Percentiles rank a stretch among this genome's conserved stretches.
Conservation (phyloP, 1,140 invertebrate genomes). For the Drosophila bocqueti region DNA sequence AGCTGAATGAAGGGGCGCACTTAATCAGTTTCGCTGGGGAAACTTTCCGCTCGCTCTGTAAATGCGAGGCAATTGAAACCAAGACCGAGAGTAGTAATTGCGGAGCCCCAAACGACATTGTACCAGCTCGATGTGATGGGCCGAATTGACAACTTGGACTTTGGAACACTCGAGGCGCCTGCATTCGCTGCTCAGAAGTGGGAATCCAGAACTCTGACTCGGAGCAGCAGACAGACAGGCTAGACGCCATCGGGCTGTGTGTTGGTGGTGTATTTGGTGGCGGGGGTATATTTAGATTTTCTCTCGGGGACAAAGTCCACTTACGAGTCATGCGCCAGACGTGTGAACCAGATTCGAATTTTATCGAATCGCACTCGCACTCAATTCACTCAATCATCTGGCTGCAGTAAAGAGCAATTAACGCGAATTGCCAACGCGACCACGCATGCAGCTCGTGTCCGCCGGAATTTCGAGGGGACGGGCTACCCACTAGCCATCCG, state of each 20-base stretch:
- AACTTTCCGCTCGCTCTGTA: constrained; percentile 54
- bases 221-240: constrained; percentile 57
- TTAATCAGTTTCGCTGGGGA: constrained; percentile 47
- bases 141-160: constrained; percentile 57
- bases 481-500: neutral
- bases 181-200: constrained; percentile 20
- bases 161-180: constrained; percentile 46
- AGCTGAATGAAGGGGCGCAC: constrained; percentile 20
- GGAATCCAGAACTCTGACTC: constrained; percentile 24
- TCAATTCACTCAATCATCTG: constrained; percentile 48
- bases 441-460: constrained; percentile 66
- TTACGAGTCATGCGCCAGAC: constrained; percentile 74
- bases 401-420: constrained; percentile 61
- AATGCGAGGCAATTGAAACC: constrained; percentile 49
- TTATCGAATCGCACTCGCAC: constrained; percentile 40
- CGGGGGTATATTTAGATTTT: constrained; percentile 36
- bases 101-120: constrained; percentile 45
- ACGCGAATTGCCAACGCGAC: constrained; percentile 12
- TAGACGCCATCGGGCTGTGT: constrained; percentile 34
- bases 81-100: constrained; percentile 37
- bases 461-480: constrained; percentile 23
- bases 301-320: constrained; percentile 60
- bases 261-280: constrained; percentile 20
- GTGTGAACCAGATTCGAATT: constrained; percentile 57
- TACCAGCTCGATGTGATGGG: constrained; percentile 27